phyloP scores from a whole-genome alignment of 2,113 vertebrate species.

The Colossoma macropomum region DNA sequence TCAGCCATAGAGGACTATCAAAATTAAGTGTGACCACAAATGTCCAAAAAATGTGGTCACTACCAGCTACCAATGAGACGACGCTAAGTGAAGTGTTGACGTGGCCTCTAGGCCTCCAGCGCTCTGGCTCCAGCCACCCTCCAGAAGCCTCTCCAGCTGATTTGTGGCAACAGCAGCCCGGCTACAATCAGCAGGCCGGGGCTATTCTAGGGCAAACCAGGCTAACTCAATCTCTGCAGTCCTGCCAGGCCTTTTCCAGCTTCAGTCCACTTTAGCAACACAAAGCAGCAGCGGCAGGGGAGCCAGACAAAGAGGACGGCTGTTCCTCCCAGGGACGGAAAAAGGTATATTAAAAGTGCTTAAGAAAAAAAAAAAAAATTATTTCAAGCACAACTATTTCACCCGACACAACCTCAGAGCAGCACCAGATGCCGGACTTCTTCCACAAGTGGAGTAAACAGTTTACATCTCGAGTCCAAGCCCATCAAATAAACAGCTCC shows the following conservation, averaged over 20 bases:
- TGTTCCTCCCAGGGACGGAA: not conserved
- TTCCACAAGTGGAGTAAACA: not conserved
- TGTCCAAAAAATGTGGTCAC: too few relatives aligned
- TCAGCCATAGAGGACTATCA: too few relatives aligned
- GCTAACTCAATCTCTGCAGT: constrained; percentile 27
- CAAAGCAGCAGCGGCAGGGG: not conserved
- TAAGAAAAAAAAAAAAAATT: not conserved
- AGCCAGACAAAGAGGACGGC: not conserved
- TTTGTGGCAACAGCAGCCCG: constrained; percentile 28
- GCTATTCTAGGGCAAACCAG: constrained; percentile 44
- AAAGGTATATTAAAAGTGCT: not conserved
- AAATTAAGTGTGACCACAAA: too few relatives aligned
- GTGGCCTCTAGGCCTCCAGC: constrained; percentile 14
- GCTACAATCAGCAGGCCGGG: constrained; percentile 40
- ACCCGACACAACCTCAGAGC: not conserved
- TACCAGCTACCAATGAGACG: not conserved
- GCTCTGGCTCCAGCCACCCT: constrained; percentile 23
- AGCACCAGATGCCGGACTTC: not conserved
- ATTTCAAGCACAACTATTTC: not conserved
- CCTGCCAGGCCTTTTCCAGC: constrained; percentile 16
- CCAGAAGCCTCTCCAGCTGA: constrained; percentile 37
- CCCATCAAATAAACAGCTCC: not conserved
- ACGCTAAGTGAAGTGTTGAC: constrained; percentile 25
- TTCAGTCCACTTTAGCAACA: not conserved
- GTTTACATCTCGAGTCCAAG: not conserved